Base-by-base conservation (phyloP, 2,888 invertebrate species). In the Fragum fragum region DNA sequence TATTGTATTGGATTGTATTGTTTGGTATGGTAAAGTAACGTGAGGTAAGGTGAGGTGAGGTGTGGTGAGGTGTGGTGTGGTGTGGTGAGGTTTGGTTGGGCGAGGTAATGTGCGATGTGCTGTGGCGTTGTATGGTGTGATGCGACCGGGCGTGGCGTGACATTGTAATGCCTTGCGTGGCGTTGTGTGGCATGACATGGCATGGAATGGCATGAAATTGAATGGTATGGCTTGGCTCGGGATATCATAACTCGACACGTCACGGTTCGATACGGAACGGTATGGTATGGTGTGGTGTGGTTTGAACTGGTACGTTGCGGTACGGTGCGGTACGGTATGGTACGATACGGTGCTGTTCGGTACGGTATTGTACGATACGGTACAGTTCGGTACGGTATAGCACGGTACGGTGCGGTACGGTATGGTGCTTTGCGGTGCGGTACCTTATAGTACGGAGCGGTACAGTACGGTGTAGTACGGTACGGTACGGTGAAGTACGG, bases 391-490 rank as follows among this genome's bases (percentile, higher is more conserved):
- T 16, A 42, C 16, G 42, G 42, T 16, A 42, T 42, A 16, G 42
- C 42, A 42, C 16, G 42, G 42, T 16, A 42, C 16, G 42, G 42
- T 16, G 16, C 42, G 42, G 42, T 16, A 42, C 42, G 42, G 42
- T 16, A 42, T 16, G 42, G 42, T 42, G 42, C 11, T 42, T 42
- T 42, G 9, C 11, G 42, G 9, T 42, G 16, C 16, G 42, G 42
- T 42, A 11, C 16, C 16, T 9, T 9, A 11, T 42, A 42, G 9
- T 57, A 57, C 9, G n/a, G 57, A 9, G 21, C 7, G n/a, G 57
- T 57, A 57, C 9, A n/a, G 23, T 57, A 57, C n/a, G 23, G 57
- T 57, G n/a, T 21, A n/a, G n/a, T 57, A 57, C n/a, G 23, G 57
- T 16, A 57, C 21, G n/a, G 57, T 57, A 57, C n/a, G 23, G 57